Base-by-base conservation (phyloP, 1,140 invertebrate genomes). In the Drosophila lowei region DNA sequence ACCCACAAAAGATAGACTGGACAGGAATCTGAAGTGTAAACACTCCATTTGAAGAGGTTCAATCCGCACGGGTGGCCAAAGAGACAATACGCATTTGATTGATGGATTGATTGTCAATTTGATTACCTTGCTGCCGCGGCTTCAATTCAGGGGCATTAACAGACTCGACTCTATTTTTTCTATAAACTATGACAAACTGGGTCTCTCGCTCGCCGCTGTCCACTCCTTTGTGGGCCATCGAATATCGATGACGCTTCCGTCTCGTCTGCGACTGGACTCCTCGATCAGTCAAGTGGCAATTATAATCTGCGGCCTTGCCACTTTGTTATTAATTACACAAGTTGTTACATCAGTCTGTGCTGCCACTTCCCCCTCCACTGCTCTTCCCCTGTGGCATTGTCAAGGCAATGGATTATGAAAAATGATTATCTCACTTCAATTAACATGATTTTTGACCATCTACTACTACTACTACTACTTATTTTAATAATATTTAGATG, bases 21-120 rank as follows among this genome's bases (percentile, higher is more conserved):
- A 4, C 23, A 25, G 49, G 34, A 43, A 49, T 57, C 64, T 42
- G 63, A 70, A 77, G 61, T 81, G 78, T 59, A 88, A 85, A 85
- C 65, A 88, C 74, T 74, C 72, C 67, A 61, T 63, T 70, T 81
- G 49, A 74, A 77, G 59, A 88, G 61, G 64, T 70, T 62, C 60
- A 49, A 25, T 34, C 41, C 42, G 46, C 59, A 58, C 57, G 61
- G 59, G 65, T 67, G 72, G 77, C 42, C 75, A 56, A 23, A 21
- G 53, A 66, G 72, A 74, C 73, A 74, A 85, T 75, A 30, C 70
- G 59, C 56, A 64, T 53, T 64, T 88, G 77, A 85, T 88, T 88
- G 78, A 88, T 81, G 73, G 76, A 67, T 83, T 85, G 55, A 88
- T 81, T 88, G 78, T 68, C 54, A 67, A 68, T 76, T 73, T 74